A percentile compares a stretch with the other conserved stretches of the same genome.
phyloP scores from a whole-genome alignment of 2,888 invertebrate genomes.

The Ectropis crepuscularia region DNA sequence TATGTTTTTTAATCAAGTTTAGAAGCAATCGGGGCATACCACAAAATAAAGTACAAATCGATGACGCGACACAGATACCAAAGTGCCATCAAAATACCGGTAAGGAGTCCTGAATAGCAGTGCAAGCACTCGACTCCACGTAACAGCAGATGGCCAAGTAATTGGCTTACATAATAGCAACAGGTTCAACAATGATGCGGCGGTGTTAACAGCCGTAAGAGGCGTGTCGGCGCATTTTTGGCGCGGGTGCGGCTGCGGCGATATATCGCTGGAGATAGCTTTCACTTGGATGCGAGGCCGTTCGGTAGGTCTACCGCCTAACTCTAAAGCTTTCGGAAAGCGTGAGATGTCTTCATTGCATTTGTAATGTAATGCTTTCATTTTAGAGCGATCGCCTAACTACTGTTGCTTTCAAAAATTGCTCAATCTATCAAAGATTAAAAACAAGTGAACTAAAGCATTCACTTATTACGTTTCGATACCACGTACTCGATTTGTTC shows the following conservation, averaged over 20 bases:
- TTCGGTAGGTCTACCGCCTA: no score
- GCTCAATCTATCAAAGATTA: no score
- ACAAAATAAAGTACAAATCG: neutral
- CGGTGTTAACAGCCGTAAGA: constrained; percentile 1
- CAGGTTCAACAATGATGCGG: constrained; percentile 24
- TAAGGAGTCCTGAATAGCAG: constrained; percentile 16
- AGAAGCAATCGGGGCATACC: no score
- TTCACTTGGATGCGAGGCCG: constrained; percentile 13
- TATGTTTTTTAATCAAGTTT: no score
- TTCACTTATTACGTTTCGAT: no score
- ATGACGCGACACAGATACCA: constrained; percentile 3
- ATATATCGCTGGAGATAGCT: constrained; percentile 17
- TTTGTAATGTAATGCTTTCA: no score
- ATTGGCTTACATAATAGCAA: constrained; percentile 22
- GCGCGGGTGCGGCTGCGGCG: constrained; percentile 16
- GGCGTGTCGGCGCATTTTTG: constrained; percentile 27
- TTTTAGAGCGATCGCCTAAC: no score
- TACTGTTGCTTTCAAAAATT: no score
- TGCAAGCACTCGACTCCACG: constrained; percentile 13
- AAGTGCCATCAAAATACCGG: constrained; percentile 16
- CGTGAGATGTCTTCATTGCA: no score
- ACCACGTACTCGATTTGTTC: no score
- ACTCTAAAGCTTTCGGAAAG: no score
- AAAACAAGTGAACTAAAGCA: no score
- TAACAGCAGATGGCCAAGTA: constrained; percentile 25